Evolutionary conservation across 35 echinoderm and acorn worm species (phyloP).

Genomic region (Patiria miniata): DNA sequence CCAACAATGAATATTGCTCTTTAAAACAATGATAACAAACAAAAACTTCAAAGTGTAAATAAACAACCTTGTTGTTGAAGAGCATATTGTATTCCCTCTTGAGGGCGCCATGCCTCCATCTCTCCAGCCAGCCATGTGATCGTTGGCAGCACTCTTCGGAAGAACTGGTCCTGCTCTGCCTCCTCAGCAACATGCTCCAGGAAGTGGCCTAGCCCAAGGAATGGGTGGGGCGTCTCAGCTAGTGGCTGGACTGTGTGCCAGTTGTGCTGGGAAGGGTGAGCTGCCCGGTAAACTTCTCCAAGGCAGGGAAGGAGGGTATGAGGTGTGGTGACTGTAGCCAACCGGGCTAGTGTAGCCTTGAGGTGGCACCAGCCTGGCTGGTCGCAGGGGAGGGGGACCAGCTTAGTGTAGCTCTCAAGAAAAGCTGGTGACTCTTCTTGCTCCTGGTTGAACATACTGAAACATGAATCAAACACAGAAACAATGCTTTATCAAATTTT

Average conservation of each 20-base stretch:
- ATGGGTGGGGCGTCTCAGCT: slow-evolving; percentile 16
- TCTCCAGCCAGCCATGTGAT: slow-evolving; percentile 50
- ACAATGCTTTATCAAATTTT: too few species aligned
- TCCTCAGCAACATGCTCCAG: slow-evolving; percentile 39
- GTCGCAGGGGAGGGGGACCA: slow-evolving; percentile 55
- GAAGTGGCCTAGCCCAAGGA: slow-evolving; percentile 57
- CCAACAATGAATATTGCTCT: too few species aligned
- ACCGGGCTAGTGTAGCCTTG: not conserved
- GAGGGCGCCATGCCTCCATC: slow-evolving; percentile 44
- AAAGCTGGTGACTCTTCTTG: too few species aligned
- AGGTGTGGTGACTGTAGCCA: not conserved
- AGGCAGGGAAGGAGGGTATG: slow-evolving; percentile 6
- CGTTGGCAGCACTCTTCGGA: slow-evolving; percentile 46
- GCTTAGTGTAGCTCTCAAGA: not conserved
- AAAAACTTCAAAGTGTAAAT: too few species aligned
- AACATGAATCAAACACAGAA: too few species aligned
- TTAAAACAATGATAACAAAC: too few species aligned
- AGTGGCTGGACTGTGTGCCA: not conserved
- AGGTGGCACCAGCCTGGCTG: slow-evolving; percentile 47
- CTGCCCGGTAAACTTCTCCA: not conserved
- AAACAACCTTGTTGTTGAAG: slow-evolving; percentile 64
- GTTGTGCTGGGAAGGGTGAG: not conserved
- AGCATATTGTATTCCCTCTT: slow-evolving; percentile 16
- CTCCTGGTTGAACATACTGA: too few species aligned
- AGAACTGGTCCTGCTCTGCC: slow-evolving; percentile 40